A percentile compares a stretch with the other conserved stretches of the same genome.
These are phyloP conservation scores for Meloidogyne hapla DNA, from an alignment of 1,140 invertebrate species.

Conservation along the genomic window DNA sequence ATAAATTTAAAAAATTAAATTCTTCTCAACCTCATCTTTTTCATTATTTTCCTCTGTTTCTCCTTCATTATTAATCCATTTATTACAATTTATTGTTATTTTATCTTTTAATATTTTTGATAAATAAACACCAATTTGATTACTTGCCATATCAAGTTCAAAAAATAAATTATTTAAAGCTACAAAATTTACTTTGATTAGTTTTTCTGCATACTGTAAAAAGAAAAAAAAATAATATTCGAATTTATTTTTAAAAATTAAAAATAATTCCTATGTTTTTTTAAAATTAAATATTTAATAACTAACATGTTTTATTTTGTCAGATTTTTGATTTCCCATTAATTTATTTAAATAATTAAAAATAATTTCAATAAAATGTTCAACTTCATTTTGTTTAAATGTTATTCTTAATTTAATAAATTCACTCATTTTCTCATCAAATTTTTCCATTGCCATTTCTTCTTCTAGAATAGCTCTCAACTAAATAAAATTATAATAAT, in stretches of 20 bases:
- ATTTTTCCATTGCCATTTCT: not conserved
- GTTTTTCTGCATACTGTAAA: not conserved
- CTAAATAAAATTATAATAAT: not conserved
- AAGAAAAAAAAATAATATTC: too few relatives aligned
- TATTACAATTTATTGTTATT: not conserved
- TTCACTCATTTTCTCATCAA: constrained; percentile 1
- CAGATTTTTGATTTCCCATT: not conserved
- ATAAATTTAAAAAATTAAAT: too few relatives aligned
- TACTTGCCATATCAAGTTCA: not conserved
- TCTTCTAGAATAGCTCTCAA: not conserved
- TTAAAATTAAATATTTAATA: not conserved
- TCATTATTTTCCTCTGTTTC: not conserved
- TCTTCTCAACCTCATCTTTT: too few relatives aligned
- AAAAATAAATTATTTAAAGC: not conserved
- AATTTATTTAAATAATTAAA: constrained; percentile 7
- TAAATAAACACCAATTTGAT: not conserved
- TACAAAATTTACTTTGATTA: not conserved
- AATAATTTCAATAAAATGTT: not conserved
- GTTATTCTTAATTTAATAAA: not conserved
- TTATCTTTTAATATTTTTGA: constrained; percentile 3
- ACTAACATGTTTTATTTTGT: not conserved
- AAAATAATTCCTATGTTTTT: too few relatives aligned
- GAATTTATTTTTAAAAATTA: too few relatives aligned
- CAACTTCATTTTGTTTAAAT: not conserved
- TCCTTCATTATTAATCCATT: not conserved